A percentile compares a stretch with the other conserved stretches of the same genome.
Conservation (phyloP, 2,113 vertebrate genomes). For the Coracopsis vasa region DNA sequence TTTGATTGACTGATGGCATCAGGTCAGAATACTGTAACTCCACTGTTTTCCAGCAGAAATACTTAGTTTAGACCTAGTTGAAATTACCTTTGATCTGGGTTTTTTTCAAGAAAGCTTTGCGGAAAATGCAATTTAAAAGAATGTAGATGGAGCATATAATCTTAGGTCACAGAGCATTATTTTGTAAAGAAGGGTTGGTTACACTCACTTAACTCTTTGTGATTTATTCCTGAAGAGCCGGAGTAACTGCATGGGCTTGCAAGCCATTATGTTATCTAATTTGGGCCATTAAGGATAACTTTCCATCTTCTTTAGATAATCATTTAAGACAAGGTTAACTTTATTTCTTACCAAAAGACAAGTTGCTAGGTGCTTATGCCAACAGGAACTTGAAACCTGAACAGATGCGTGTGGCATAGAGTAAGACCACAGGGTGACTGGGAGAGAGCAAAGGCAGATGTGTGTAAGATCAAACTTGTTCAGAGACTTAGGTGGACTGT, state of each 20-base stretch:
- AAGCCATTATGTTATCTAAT: not conserved
- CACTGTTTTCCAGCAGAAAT: not conserved
- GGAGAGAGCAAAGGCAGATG: not conserved
- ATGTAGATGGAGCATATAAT: not conserved
- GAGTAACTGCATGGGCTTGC: not conserved
- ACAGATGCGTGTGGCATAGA: not conserved
- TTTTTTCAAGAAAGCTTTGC: not conserved
- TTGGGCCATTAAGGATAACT: not conserved
- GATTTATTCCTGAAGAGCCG: not conserved
- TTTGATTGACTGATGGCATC: not conserved
- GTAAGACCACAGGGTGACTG: not conserved
- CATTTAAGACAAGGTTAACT: not conserved
- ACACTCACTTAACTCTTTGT: not conserved
- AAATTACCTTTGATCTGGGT: not conserved
- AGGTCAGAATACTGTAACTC: not conserved
- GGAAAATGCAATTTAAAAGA: not conserved
- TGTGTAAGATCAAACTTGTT: not conserved
- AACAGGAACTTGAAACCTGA: not conserved
- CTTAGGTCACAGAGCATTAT: not conserved
- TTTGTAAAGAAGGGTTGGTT: not conserved
- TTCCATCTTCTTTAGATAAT: not conserved
- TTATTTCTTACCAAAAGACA: not conserved
- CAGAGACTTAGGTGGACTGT: not conserved
- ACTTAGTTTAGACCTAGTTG: not conserved
- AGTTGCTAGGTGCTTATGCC: not conserved